A percentile compares a stretch with the other conserved stretches of the same genome.
Conservation (phyloP, 2,797 vertebrate species). For the Ctenopoma kingsleyae region DNA sequence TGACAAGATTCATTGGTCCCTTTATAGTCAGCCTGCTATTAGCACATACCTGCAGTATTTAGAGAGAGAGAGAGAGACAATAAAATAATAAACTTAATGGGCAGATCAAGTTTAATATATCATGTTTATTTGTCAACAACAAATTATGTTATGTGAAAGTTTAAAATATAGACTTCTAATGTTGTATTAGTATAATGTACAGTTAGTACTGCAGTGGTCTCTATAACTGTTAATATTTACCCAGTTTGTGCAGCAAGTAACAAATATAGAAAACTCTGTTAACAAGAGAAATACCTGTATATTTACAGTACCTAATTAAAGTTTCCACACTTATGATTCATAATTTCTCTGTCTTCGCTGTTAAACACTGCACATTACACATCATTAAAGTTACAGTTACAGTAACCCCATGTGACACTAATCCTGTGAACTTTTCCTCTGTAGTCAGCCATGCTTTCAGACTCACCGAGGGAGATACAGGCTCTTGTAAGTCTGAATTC, state of each 20-base stretch:
- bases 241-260: neutral
- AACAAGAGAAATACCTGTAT: neutral
- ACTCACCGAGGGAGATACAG: slow-evolving; percentile 53
- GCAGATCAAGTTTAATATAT: slow-evolving; percentile 14
- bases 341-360: slow-evolving; percentile 6
- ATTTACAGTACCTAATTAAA: slow-evolving; percentile 20
- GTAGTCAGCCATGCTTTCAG: slow-evolving; percentile 26
- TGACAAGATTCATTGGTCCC: slow-evolving; percentile 86
- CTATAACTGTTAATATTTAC: neutral
- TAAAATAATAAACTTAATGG: slow-evolving; percentile 27
- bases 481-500: slow-evolving; percentile 36
- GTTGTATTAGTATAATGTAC: too few relatives aligned
- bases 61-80: slow-evolving; percentile 52
- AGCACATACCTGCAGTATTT: slow-evolving; percentile 63
- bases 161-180: slow-evolving; percentile 4
- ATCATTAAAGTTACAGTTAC: slow-evolving; percentile 45
- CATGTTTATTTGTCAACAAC: neutral
- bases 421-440: slow-evolving; percentile 45
- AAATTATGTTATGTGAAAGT: slow-evolving; percentile 3
- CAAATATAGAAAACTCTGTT: neutral
- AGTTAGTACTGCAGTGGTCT: neutral
- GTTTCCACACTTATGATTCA: neutral
- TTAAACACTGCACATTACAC: slow-evolving; percentile 31
- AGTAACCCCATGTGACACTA: slow-evolving; percentile 62
- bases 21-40: slow-evolving; percentile 88